Conservation (phyloP, 2,888 invertebrate genomes). For the Aquatica leii region DNA sequence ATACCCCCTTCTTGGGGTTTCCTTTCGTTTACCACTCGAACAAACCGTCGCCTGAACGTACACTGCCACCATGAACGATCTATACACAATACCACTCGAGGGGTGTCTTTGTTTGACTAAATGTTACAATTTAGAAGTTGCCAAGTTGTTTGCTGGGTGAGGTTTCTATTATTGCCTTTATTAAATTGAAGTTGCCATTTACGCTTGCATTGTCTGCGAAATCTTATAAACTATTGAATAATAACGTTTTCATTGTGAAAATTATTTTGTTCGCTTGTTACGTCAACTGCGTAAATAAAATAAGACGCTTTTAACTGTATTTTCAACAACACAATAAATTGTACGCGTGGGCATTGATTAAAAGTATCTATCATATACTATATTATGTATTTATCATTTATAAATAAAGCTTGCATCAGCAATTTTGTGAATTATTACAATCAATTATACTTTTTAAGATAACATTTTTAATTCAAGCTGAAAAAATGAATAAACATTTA, state of each 20-base stretch:
- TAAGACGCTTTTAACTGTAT: constrained; percentile 9
- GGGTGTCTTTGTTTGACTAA: constrained; percentile 60
- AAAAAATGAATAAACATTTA: too few species aligned
- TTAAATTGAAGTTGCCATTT: constrained; percentile 61
- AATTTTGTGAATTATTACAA: too few species aligned
- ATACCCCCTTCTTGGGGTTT: constrained; percentile 33
- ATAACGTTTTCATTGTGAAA: constrained; percentile 52
- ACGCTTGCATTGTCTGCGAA: constrained; percentile 59
- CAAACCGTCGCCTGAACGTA: constrained; percentile 38
- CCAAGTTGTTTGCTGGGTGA: constrained; percentile 58
- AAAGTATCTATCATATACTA: too few species aligned
- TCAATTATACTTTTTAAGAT: too few species aligned
- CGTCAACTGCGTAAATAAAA: constrained; percentile 26
- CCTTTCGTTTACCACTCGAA: constrained; percentile 36
- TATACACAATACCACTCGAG: constrained; percentile 55
- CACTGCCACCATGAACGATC: constrained; percentile 49
- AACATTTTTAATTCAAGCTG: too few species aligned
- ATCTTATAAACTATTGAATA: constrained; percentile 61
- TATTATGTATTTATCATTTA: too few species aligned
- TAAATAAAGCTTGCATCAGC: too few species aligned
- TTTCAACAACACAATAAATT: too few species aligned
- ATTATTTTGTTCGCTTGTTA: constrained; percentile 40
- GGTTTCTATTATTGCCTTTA: constrained; percentile 61
- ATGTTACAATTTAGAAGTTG: constrained; percentile 61
- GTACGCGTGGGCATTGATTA: too few species aligned